Evolutionary conservation across 2,113 vertebrate species (phyloP).

Genomic region (Rousettus leschenaultii): DNA sequence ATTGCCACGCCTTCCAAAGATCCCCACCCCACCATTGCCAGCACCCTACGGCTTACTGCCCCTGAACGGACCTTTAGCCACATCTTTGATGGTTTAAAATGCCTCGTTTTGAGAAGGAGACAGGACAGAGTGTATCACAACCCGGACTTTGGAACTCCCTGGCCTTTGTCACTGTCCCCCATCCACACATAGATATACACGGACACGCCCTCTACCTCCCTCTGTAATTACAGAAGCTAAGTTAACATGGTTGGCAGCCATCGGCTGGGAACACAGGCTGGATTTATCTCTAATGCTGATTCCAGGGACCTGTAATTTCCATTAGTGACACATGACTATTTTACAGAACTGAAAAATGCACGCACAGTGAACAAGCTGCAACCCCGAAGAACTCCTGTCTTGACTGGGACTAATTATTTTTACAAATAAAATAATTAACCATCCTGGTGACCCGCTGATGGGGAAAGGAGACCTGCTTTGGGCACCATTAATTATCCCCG

Average conservation of each 20-base stretch:
- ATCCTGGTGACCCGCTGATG: conserved; percentile 50
- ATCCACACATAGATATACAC: not conserved
- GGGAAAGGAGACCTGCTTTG: conserved; percentile 49
- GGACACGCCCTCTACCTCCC: conserved; percentile 34
- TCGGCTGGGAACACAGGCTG: conserved; percentile 59
- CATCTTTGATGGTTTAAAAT: not conserved
- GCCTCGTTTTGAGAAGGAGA: not conserved
- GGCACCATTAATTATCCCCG: conserved; percentile 68
- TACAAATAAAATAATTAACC: conserved; percentile 83
- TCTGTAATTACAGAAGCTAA: conserved; percentile 59
- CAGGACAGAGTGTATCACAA: not conserved
- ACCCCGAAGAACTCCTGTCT: conserved; percentile 81
- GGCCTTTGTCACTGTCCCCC: not conserved
- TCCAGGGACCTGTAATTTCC: conserved; percentile 79
- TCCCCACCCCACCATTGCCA: not conserved
- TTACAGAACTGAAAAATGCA: conserved; percentile 77
- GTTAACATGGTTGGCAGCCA: conserved; percentile 60
- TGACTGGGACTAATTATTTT: conserved; percentile 85
- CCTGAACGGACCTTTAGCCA: not conserved
- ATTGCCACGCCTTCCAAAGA: not conserved
- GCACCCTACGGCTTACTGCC: not conserved
- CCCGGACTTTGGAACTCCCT: not conserved
- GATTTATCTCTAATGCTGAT: conserved; percentile 69
- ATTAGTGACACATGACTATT: conserved; percentile 73
- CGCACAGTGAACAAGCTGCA: conserved; percentile 78